phyloP scores from a whole-genome alignment of 2,797 vertebrate species.

The Crenuchus spilurus region DNA sequence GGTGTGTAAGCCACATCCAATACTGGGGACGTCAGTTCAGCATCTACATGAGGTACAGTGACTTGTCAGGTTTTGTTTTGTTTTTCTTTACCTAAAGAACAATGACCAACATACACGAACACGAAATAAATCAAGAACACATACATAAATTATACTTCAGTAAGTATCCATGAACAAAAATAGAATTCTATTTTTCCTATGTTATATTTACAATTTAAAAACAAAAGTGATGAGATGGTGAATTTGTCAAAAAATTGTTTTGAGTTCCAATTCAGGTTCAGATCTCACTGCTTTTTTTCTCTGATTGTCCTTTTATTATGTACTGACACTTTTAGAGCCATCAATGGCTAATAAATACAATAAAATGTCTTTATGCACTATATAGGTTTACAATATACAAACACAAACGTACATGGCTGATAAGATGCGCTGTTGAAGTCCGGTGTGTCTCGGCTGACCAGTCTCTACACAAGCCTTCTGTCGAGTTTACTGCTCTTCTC shows the following conservation, averaged over 20 bases:
- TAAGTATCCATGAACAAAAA: constrained; percentile 94
- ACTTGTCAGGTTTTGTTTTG: constrained; percentile 81
- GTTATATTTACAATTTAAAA: constrained; percentile 93
- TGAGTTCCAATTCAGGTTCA: constrained; percentile 82
- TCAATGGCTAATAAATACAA: constrained; percentile 95
- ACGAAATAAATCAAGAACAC: constrained; percentile 71
- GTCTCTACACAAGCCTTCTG: constrained; percentile 78
- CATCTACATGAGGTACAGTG: constrained; percentile 89
- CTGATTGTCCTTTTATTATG: constrained; percentile 91
- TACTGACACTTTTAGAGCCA: constrained; percentile 93
- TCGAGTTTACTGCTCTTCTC: constrained; percentile 78
- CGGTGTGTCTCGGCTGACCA: constrained; percentile 81
- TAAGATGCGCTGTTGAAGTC: constrained; percentile 79
- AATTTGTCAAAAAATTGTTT: constrained; percentile 79
- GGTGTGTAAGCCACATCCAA: constrained; percentile 72
- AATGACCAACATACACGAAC: constrained; percentile 82
- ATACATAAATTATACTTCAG: constrained; percentile 97
- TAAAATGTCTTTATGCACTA: constrained; percentile 84
- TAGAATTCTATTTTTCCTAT: constrained; percentile 96
- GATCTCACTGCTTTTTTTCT: constrained; percentile 70
- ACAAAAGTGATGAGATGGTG: constrained; percentile 88
- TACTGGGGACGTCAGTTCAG: constrained; percentile 80
- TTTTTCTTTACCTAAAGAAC: constrained; percentile 71
- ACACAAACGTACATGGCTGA: constrained; percentile 80
- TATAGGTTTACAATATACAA: constrained; percentile 86